phyloP scores from a whole-genome alignment of 2,888 invertebrate genomes.

The Euphydryas editha region DNA sequence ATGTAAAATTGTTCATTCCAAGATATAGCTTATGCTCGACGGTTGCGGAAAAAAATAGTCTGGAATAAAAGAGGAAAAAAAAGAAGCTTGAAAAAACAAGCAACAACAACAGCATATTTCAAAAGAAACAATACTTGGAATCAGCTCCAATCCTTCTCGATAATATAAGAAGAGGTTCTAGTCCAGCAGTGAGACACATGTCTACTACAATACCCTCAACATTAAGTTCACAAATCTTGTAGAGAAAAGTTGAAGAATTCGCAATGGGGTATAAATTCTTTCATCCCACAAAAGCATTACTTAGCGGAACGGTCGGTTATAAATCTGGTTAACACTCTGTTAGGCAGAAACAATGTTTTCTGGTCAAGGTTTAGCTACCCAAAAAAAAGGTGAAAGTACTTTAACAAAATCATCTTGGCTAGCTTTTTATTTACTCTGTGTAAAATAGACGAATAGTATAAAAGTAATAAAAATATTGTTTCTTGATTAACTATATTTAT shows the following conservation, averaged over 20 bases:
- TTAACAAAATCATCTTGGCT: not conserved
- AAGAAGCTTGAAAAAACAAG: too few relatives aligned
- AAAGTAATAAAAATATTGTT: too few relatives aligned
- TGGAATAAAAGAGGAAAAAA: too few relatives aligned
- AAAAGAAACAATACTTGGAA: too few relatives aligned
- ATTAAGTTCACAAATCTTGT: not conserved
- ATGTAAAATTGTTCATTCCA: too few relatives aligned
- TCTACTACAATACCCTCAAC: not conserved
- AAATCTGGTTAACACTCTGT: conserved; percentile 28
- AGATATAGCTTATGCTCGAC: too few relatives aligned
- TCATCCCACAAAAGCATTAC: conserved; percentile 18
- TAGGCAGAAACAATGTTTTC: conserved; percentile 10
- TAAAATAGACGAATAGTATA: not conserved
- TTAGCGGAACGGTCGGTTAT: conserved; percentile 27
- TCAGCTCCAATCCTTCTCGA: too few relatives aligned
- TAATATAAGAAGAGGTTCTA: too few relatives aligned
- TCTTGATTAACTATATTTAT: too few relatives aligned
- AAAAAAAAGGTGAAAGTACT: not conserved
- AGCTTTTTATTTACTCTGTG: not conserved
- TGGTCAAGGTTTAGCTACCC: conserved; percentile 8
- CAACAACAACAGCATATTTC: too few relatives aligned
- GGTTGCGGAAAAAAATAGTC: too few relatives aligned
- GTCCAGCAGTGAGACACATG: too few relatives aligned
- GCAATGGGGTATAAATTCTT: not conserved
- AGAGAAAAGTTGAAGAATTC: not conserved